Conservation (phyloP, 2,113 vertebrate species). For the Gasterosteus aculeatus region DNA sequence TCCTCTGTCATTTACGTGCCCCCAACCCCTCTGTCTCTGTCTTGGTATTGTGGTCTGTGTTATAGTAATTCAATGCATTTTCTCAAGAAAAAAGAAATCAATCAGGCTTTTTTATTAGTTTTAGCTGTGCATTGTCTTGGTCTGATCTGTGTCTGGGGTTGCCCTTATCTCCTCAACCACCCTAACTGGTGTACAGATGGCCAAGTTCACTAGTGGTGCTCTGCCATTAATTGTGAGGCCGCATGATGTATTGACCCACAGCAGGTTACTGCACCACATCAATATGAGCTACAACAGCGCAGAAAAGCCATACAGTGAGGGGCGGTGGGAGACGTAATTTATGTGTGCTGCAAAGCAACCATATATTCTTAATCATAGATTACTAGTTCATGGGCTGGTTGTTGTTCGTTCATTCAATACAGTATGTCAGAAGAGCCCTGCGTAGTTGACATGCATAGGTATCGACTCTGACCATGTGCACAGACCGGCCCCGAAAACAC, state of each 20-base stretch:
- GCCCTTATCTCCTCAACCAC: constrained; percentile 40
- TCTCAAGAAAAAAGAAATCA: neutral
- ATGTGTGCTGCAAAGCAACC: constrained; percentile 35
- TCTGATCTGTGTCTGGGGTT: constrained; percentile 25
- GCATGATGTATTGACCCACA: constrained; percentile 71
- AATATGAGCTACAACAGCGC: constrained; percentile 60
- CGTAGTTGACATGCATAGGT: neutral
- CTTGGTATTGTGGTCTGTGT: neutral
- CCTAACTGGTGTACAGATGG: constrained; percentile 60
- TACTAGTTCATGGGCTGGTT: constrained; percentile 1
- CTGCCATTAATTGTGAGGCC: constrained; percentile 73
- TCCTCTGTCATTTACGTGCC: constrained; percentile 9
- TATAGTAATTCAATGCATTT: too few relatives aligned
- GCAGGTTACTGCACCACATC: constrained; percentile 73
- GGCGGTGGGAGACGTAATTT: constrained; percentile 38
- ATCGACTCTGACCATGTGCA: constrained; percentile 1
- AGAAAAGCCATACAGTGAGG: constrained; percentile 42
- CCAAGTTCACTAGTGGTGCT: constrained; percentile 65
- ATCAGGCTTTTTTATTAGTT: too few relatives aligned
- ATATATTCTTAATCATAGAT: constrained; percentile 36
- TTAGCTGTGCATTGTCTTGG: neutral
- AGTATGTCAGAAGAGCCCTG: constrained; percentile 7
- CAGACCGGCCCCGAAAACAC: neutral
- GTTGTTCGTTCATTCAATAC: constrained; percentile 20
- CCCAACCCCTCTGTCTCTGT: constrained; percentile 1